Conservation (phyloP, 2,888 invertebrate genomes). For the Lypha dubia region DNA sequence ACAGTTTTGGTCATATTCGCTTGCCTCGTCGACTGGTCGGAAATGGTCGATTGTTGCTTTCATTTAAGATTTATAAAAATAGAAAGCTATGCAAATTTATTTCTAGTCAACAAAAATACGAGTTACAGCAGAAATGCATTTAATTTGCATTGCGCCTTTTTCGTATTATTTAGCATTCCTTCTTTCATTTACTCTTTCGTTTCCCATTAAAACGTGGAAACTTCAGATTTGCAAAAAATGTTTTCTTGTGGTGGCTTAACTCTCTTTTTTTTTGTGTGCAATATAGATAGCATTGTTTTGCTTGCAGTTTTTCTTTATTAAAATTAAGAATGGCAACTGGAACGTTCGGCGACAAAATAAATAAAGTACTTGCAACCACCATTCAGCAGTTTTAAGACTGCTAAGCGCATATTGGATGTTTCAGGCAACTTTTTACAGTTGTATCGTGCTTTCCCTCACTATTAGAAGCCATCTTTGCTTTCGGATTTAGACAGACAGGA, state of each 20-base stretch:
- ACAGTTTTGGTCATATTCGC: constrained; percentile 20
- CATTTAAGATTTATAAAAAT: constrained; percentile 31
- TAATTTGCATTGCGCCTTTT: constrained; percentile 77
- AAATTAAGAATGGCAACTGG: background rate
- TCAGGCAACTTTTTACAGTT: no score
- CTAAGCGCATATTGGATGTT: no score
- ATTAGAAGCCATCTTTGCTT: no score
- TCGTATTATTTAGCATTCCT: constrained; percentile 72
- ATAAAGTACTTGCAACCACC: background rate
- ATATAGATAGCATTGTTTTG: constrained; percentile 16
- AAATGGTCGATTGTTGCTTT: constrained; percentile 14
- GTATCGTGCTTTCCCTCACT: no score
- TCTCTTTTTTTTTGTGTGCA: constrained; percentile 2
- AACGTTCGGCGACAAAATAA: constrained; percentile 11
- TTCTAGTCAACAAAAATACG: constrained; percentile 65
- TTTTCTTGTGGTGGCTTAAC: constrained; percentile 11
- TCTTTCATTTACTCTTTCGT: constrained; percentile 42
- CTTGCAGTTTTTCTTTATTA: background rate
- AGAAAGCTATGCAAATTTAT: constrained; percentile 75
- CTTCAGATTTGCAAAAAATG: constrained; percentile 10
- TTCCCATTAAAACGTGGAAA: constrained; percentile 51
- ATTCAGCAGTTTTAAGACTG: no score
- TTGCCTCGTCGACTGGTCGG: constrained; percentile 19
- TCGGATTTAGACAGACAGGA: no score
- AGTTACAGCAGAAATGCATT: constrained; percentile 77